Evolutionary conservation across 2,888 invertebrate species (phyloP).

Genomic region (Synergus umbraculus): DNA sequence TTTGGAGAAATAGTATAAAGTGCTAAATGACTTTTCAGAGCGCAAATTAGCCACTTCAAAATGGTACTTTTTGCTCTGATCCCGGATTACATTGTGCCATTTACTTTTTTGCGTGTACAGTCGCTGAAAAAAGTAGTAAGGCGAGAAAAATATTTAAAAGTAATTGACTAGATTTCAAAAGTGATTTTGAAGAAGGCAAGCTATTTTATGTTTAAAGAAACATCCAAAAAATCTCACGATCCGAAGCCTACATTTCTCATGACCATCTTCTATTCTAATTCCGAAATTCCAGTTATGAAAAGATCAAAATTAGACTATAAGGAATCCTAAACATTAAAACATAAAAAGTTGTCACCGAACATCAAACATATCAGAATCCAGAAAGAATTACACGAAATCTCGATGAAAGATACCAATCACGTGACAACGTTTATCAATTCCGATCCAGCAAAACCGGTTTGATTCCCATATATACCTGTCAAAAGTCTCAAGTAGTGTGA

Average conservation of each 20-base stretch:
- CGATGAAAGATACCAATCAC: conserved; percentile 39
- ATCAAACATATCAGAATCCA: background rate
- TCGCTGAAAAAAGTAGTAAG: too few relatives aligned
- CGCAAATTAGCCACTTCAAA: too few relatives aligned
- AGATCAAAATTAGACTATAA: background rate
- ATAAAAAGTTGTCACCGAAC: background rate
- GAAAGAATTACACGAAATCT: conserved; percentile 1
- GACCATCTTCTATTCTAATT: background rate
- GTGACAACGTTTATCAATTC: conserved; percentile 37
- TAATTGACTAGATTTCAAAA: too few relatives aligned
- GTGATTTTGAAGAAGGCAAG: too few relatives aligned
- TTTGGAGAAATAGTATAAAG: too few relatives aligned
- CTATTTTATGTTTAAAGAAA: too few relatives aligned
- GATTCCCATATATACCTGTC: conserved; percentile 37
- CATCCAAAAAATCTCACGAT: too few relatives aligned
- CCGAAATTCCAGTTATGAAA: background rate
- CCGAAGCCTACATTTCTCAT: background rate
- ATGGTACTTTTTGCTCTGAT: too few relatives aligned
- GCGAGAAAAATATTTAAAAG: too few relatives aligned
- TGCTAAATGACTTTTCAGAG: too few relatives aligned
- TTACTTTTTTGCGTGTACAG: too few relatives aligned
- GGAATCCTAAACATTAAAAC: background rate
- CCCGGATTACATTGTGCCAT: too few relatives aligned
- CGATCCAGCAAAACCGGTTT: conserved; percentile 28
- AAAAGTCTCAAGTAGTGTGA: conserved; percentile 38